phyloP scores from a whole-genome alignment of 1,140 invertebrate genomes.

The Lamellibrachia luymesi region DNA sequence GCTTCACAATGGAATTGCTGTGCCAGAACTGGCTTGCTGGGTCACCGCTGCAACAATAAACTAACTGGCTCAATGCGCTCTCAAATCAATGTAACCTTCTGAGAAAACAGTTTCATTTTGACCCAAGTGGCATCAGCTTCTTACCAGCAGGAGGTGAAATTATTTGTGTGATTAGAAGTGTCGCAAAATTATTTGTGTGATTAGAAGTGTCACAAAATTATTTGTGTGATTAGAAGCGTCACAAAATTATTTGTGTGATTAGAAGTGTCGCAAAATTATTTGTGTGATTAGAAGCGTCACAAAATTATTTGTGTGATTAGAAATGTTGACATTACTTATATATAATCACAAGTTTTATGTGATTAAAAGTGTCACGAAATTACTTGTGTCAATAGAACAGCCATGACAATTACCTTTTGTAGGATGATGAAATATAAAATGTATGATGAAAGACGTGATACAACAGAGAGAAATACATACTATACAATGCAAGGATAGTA shows the following conservation, averaged over 20 bases:
- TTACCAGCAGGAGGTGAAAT: not conserved
- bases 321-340: too few species aligned
- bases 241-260: not conserved
- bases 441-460: too few species aligned
- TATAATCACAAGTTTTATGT: not conserved
- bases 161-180: not conserved
- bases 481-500: not conserved
- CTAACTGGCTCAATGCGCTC: not conserved
- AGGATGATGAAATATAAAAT: too few species aligned
- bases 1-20: not conserved
- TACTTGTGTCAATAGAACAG: too few species aligned
- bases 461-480: too few species aligned
- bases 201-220: not conserved
- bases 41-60: not conserved
- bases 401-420: too few species aligned
- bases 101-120: not conserved
- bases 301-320: too few species aligned
- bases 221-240: not conserved
- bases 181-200: not conserved
- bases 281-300: too few species aligned
- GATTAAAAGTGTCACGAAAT: not conserved
- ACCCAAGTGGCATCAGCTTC: too few species aligned
- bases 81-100: not conserved
- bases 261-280: too few species aligned
- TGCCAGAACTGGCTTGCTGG: not conserved